Evolutionary conservation across 1,140 invertebrate genomes (phyloP), one percentile per base, ranked within the genome.

Genomic region (Lordiphosa clarofinis): DNA sequence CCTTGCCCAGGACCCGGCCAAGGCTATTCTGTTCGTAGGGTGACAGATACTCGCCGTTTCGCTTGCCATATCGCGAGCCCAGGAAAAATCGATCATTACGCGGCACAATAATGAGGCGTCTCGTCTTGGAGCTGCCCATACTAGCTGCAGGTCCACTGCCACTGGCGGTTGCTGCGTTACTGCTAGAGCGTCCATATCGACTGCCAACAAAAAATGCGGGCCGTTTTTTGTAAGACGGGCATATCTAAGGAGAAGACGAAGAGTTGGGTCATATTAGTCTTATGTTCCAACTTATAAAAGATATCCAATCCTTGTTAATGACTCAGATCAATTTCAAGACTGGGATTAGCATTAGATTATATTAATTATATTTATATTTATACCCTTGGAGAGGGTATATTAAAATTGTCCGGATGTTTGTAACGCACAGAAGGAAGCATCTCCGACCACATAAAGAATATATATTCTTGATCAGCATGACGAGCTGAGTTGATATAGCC

Each of bases 1-100:
- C 31, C 6, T 75, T 84, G 39, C 11, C 54, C 2, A 67, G n/a
- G n/a, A 24, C 55, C 38, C 66, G 15, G 5, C 57, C 56, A 10
- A 74, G 52, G 21, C 55, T 72, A 19, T 47, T 62, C 24, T 78
- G 74, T 24, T 74, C 74, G 40, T 82, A 81, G 15, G 81, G 64
- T 10, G 74, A 63, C 1, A 76, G 31, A 19, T 49, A 67, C 13
- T 81, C 66, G 8, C 59, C 50, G 24, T 72, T 68, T 11, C 88
- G 72, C 44, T 89, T 89, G 12, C 88, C 88, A 56, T 89, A 89
- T 2, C 88, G 66, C 4, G 88, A 89, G 4, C 88, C 87, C 12
- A 89, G 56, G 38, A 89, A 89, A 49, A 89, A 89, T 1, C 87
- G 61, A 67, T 89, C 88, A 31, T 88, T 89, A 3, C 88, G 74